Evolutionary conservation across 1,140 invertebrate genomes (phyloP).

Genomic region (Lepidurus packardi): DNA sequence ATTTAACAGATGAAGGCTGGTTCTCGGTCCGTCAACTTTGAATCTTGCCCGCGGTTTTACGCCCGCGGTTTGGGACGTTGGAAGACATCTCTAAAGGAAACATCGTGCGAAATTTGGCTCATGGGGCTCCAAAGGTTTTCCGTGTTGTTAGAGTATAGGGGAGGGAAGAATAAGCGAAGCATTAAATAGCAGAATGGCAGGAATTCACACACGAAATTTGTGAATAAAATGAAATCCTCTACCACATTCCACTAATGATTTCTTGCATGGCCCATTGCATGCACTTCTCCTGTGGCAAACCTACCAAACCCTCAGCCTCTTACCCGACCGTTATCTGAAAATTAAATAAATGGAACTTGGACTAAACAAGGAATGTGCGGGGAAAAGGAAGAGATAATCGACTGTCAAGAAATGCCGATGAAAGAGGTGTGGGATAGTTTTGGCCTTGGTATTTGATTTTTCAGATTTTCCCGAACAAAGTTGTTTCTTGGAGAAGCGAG

Average conservation of each 20-base stretch:
- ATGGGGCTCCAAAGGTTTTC: neutral
- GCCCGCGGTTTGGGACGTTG: neutral
- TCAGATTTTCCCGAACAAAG: neutral
- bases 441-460: neutral
- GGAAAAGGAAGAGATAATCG: constrained; percentile 13
- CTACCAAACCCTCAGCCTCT: neutral
- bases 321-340: neutral
- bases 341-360: constrained; percentile 4
- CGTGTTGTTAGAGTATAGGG: neutral
- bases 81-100: neutral
- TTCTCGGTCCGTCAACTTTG: neutral
- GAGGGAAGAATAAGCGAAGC: neutral
- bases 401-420: constrained; percentile 5
- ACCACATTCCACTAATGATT: neutral
- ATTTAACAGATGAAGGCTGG: neutral
- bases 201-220: neutral
- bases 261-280: neutral
- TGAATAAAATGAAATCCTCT: neutral
- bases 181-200: neutral
- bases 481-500: too few relatives aligned
- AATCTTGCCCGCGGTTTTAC: neutral
- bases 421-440: neutral
- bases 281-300: neutral
- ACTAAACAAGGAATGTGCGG: neutral
- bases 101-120: constrained; percentile 1